phyloP scores from a whole-genome alignment of 1,140 invertebrate species.

The Helicorthomorpha holstii region DNA sequence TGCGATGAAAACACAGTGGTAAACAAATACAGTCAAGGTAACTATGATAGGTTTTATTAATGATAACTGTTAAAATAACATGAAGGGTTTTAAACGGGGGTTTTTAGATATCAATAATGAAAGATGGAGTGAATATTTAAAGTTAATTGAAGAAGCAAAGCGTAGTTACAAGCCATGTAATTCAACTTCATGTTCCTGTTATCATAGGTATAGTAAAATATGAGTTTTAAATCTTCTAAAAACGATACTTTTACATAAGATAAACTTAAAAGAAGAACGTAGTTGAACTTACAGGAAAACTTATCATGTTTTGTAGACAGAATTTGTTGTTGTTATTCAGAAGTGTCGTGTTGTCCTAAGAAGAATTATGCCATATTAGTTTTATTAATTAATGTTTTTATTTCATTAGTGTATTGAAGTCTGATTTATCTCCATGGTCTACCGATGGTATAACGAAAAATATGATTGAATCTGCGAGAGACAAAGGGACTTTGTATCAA shows the following conservation, averaged over 20 bases:
- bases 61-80: too few species aligned
- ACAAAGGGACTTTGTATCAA: slow-evolving; percentile 64
- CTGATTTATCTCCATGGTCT: slow-evolving; percentile 50
- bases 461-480: slow-evolving; percentile 37
- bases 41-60: too few species aligned
- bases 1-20: too few species aligned
- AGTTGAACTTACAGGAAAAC: too few species aligned
- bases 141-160: slow-evolving; percentile 16
- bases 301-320: too few species aligned
- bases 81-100: too few species aligned
- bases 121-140: slow-evolving; percentile 19
- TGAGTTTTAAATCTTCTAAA: too few species aligned
- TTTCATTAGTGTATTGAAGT: slow-evolving; percentile 23
- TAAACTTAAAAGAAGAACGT: too few species aligned
- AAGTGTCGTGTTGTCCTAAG: neutral
- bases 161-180: slow-evolving; percentile 14
- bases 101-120: too few species aligned
- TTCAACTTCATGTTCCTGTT: slow-evolving; percentile 3
- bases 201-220: slow-evolving; percentile 2
- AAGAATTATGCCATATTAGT: neutral
- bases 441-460: slow-evolving; percentile 43
- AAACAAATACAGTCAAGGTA: too few species aligned
- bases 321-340: neutral
- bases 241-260: too few species aligned
- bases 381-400: neutral